phyloP scores from a whole-genome alignment of 2,113 vertebrate species.

The Chelonoidis abingdonii region DNA sequence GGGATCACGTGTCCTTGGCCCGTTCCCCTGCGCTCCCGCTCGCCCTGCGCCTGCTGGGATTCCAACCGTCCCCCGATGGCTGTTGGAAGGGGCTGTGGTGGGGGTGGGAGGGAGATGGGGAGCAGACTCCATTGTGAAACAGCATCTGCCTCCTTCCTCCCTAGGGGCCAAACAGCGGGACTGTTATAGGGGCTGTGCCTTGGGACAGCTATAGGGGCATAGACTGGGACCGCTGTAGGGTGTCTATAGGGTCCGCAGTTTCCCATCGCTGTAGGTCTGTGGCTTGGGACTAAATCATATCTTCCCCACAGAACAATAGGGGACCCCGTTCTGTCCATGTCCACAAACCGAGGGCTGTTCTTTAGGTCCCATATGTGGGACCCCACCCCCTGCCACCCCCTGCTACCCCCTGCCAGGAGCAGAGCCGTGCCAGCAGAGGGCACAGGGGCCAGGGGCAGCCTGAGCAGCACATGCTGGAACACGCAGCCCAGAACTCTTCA shows the following conservation, averaged over 20 bases:
- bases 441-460: neutral
- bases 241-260: neutral
- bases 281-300: neutral
- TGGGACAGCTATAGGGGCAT: neutral
- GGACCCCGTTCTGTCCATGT: too few species aligned
- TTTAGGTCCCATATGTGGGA: neutral
- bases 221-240: too few species aligned
- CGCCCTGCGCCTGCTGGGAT: neutral
- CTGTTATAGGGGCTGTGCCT: neutral
- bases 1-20: neutral
- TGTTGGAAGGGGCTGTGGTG: rapidly evolving
- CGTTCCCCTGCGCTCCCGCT: neutral
- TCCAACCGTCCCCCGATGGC: neutral
- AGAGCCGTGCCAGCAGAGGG: neutral
- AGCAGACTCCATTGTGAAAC: rapidly evolving
- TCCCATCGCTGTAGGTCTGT: neutral
- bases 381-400: neutral
- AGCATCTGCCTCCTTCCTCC: neutral
- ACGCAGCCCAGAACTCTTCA: neutral
- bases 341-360: neutral
- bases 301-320: neutral
- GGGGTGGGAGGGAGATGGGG: neutral
- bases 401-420: neutral
- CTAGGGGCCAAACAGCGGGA: neutral
- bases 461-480: neutral